phyloP scores from a whole-genome alignment of 30 jellyfish, hydroid and myxozoan species.

The Aurelia aurita complex sp. Pacific region DNA sequence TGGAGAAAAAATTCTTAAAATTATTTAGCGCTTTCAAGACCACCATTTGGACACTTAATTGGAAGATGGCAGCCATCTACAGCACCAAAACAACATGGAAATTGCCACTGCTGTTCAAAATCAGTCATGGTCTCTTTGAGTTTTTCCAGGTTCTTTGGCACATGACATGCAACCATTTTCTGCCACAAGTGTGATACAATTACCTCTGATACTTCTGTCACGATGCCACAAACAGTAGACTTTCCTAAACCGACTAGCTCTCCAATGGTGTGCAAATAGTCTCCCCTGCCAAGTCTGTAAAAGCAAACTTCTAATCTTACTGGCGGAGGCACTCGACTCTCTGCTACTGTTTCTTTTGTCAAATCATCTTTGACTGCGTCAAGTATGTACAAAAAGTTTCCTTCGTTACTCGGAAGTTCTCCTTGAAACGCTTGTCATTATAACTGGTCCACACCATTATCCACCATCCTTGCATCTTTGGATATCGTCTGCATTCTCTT shows the following conservation, averaged over 20 bases:
- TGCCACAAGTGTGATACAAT: conserved; percentile 18
- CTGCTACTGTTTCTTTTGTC: conserved; percentile 29
- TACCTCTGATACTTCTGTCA: conserved; percentile 21
- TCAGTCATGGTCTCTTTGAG: conserved; percentile 16
- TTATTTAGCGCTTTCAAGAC: conserved; percentile 40
- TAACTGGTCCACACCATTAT: background rate
- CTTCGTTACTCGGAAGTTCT: background rate
- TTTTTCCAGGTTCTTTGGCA: conserved; percentile 27
- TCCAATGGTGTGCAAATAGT: conserved; percentile 9
- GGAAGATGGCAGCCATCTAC: conserved; percentile 49
- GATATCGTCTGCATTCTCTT: too few relatives aligned
- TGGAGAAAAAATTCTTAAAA: conserved; percentile 39
- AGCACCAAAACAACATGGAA: conserved; percentile 4
- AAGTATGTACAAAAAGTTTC: conserved; percentile 1
- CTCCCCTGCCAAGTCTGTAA: conserved; percentile 37
- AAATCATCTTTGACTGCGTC: conserved; percentile 7
- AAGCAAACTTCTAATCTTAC: background rate
- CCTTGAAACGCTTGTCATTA: background rate
- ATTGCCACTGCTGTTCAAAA: conserved; percentile 43
- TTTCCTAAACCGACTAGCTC: conserved; percentile 28
- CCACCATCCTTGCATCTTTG: background rate
- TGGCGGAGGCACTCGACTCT: conserved; percentile 25
- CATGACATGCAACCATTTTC: conserved; percentile 5
- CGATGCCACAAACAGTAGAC: conserved; percentile 21
- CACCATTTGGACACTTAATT: conserved; percentile 44